phyloP scores from a whole-genome alignment of 30 jellyfish, hydroid and myxozoan genomes.

The Chrysaora quinquecirrha region DNA sequence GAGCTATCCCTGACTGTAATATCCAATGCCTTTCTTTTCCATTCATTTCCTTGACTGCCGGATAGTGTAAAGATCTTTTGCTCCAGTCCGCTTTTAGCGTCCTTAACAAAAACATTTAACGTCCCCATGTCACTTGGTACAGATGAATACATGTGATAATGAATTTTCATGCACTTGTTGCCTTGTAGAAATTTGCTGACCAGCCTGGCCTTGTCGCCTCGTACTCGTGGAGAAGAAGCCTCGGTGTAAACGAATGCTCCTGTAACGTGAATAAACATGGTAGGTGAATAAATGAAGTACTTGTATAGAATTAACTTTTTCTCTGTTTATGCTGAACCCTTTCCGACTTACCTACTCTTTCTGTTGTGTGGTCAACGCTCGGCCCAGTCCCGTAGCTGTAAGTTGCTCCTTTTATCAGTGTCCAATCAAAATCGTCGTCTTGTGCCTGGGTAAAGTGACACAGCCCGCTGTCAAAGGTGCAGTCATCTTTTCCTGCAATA shows the following conservation, averaged over 20 bases:
- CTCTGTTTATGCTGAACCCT: too few species aligned
- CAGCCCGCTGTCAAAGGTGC: conserved; percentile 34
- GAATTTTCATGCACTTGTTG: conserved; percentile 49
- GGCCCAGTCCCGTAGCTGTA: conserved; percentile 74
- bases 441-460: conserved; percentile 59
- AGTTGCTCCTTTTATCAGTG: conserved; percentile 65
- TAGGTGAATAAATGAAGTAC: too few species aligned
- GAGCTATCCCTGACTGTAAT: not conserved
- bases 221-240: conserved; percentile 72
- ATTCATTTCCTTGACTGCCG: conserved; percentile 74
- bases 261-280: too few species aligned
- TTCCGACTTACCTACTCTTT: conserved; percentile 58
- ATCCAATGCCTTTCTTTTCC: conserved; percentile 21
- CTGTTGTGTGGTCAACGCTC: conserved; percentile 74
- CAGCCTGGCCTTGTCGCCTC: conserved; percentile 66
- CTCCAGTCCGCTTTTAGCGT: not conserved
- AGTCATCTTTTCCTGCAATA: conserved; percentile 50
- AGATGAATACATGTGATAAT: conserved; percentile 67
- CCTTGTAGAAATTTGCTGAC: conserved; percentile 29
- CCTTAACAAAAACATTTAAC: conserved; percentile 42
- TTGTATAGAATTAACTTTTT: too few species aligned
- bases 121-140: conserved; percentile 50
- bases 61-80: conserved; percentile 21
- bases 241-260: conserved; percentile 80
- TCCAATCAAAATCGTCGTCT: conserved; percentile 64